phyloP scores from a whole-genome alignment of 1,140 invertebrate genomes.

The Atta texana region DNA sequence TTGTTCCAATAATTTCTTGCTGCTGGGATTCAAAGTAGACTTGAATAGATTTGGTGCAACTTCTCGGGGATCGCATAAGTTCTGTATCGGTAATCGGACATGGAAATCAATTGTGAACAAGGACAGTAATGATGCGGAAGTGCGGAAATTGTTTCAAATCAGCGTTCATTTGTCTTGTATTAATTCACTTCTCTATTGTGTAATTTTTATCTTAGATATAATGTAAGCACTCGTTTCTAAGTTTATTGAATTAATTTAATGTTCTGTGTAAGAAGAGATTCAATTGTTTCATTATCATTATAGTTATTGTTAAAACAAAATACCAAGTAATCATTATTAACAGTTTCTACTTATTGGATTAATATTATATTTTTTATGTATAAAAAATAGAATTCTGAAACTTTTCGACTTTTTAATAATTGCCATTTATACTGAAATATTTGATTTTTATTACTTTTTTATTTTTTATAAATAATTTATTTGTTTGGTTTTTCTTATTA shows the following conservation, averaged over 20 bases:
- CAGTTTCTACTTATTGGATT: too few species aligned
- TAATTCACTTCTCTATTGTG: not conserved
- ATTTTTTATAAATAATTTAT: too few species aligned
- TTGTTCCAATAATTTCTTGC: constrained; percentile 20
- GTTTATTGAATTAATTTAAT: not conserved
- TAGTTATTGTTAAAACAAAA: too few species aligned
- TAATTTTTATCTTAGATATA: not conserved
- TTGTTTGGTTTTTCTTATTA: too few species aligned
- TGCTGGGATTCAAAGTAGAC: not conserved
- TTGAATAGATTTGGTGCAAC: constrained; percentile 2
- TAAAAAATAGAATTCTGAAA: too few species aligned
- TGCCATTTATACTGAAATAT: too few species aligned
- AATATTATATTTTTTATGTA: too few species aligned
- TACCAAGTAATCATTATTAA: too few species aligned
- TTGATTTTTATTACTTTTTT: too few species aligned
- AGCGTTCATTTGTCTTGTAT: not conserved
- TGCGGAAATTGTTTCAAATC: not conserved
- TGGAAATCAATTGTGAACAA: constrained; percentile 29
- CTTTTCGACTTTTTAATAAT: too few species aligned
- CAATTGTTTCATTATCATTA: not conserved
- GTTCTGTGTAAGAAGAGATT: not conserved
- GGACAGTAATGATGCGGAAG: not conserved
- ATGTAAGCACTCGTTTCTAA: not conserved
- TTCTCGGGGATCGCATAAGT: not conserved
- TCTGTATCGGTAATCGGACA: constrained; percentile 22